Evolutionary conservation across 2,888 invertebrate genomes (phyloP), one percentile per base, ranked within the genome.

Genomic region (Mimachlamys varia): DNA sequence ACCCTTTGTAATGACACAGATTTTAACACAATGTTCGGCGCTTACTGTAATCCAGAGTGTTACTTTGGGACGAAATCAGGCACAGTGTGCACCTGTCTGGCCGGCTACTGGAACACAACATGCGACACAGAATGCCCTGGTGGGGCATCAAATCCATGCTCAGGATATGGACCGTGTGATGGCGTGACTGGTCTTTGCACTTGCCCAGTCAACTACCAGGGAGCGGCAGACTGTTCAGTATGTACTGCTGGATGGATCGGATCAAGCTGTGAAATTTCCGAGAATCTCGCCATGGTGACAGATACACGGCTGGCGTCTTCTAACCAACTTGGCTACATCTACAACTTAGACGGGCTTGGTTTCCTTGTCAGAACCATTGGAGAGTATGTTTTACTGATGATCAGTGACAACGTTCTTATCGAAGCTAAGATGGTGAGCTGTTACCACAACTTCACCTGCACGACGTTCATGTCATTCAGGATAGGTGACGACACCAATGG

Each of bases 51-150:
- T 4, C 93, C 92, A 22, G 88, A 90, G 13, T 94, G 94, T 90
- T 50, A 88, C n/a, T 92, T 90, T 88, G 94, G 94, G 13, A 90
- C 87, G 22, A 92, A 93, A 55, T 88, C 92, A 0, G 89, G 92
- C 0, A 88, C 91, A 17, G 44, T 89, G 0, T 94, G 94, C 90
- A 27, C 53, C 4, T 95, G 95, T 92, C 88, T 92, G 50, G 58
- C 62, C 37, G 94, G 95, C 13, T 94, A 93, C 92, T 94, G 93
- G 93, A 93, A 93, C 38, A 87, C 91, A 0, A 88, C 93, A 38
- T 95, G 95, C 90, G 90, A 92, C 19, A 88, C 89, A n/a, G 91
- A 92, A 44, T 95, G 95, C 90, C 95, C 95, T 22, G 95, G 95
- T 49, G 94, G 95, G 13, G 90, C 92, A 4, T 38, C 27, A 2